Base-by-base conservation (phyloP, 2,113 vertebrate species). In the Varanus salvator region DNA sequence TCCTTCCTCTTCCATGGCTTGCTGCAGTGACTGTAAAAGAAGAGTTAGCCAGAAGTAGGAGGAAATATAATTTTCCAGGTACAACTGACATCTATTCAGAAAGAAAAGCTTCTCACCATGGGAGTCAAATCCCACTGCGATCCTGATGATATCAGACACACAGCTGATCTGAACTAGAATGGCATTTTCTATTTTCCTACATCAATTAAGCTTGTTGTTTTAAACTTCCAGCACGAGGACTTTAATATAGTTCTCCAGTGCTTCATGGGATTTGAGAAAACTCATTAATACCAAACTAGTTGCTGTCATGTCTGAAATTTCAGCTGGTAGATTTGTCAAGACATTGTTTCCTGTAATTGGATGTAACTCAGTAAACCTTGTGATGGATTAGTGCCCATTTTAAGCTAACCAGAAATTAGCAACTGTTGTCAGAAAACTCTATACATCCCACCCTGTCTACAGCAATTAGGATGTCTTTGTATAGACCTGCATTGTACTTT, bases 231-330 rank as follows among this genome's bases (percentile, higher is more conserved):
- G 87, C 85, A 84, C 21, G 8, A n/a, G 25, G 11, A 0, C 0
- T 90, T 90, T 78, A 3, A 66, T 44, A 75, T n/a, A 64, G 7
- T 82, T 91, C 38, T 88, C 38, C 6, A 8, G 74, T 84, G 14
- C 69, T 71, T 92, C 57, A 87, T 6, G 14, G 31, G 50, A 88
- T 92, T 89, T 23, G 91, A 76, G 48, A 88, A 57, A 84, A 90
- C 80, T 81, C 60, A 21, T 85, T 88, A 92, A 84, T 87, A 69
- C 48, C 87, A 80, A 21, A 71, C 38, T 57, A 93, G 31, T 44
- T 38, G 34, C 6, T 8, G 23, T 44, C 54, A 19, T 27, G 31
- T 60, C 85, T 76, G 72, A 75, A 87, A 64, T 87, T 60, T 76
- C 74, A 76, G 5, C 52, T 34, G 11, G 21, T 34, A 44, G 60